A percentile compares a stretch with the other conserved stretches of the same genome.
phyloP scores from a whole-genome alignment of 2,797 vertebrate species.

The Galaxias olidus region DNA sequence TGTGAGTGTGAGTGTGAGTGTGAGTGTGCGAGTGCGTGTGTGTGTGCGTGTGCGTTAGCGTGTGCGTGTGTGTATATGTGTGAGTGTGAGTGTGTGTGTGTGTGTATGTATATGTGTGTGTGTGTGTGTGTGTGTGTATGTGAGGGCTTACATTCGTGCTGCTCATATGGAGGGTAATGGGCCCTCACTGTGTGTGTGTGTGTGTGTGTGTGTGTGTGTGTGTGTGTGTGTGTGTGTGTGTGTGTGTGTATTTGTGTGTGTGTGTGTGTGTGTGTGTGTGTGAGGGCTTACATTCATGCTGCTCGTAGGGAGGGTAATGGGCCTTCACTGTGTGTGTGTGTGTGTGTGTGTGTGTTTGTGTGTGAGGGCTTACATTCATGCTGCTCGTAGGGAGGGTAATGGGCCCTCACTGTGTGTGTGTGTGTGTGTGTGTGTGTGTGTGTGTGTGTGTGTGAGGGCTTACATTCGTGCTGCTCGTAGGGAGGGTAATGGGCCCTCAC shows the following conservation, averaged over 20 bases:
- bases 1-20: background rate
- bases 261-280: background rate
- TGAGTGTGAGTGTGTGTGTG: too few relatives aligned
- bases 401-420: slow-evolving; percentile 79
- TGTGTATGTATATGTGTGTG: too few relatives aligned
- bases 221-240: too few relatives aligned
- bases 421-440: too few relatives aligned
- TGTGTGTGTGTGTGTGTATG: too few relatives aligned
- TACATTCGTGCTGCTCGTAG: slow-evolving; percentile 97
- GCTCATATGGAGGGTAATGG: slow-evolving; percentile 93
- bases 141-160: slow-evolving; percentile 93
- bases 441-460: slow-evolving; percentile 65
- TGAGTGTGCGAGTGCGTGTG: background rate
- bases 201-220: too few relatives aligned
- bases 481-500: slow-evolving; percentile 93
- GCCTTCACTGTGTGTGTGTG: slow-evolving; percentile 77
- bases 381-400: slow-evolving; percentile 94
- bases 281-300: slow-evolving; percentile 93
- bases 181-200: slow-evolving; percentile 77
- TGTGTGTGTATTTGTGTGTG: too few relatives aligned
- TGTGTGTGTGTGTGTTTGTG: too few relatives aligned
- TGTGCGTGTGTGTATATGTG: too few relatives aligned
- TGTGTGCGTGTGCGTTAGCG: background rate
- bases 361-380: slow-evolving; percentile 91
- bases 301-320: slow-evolving; percentile 93